Percentiles rank a stretch among this genome's conserved stretches.
phyloP scores from a whole-genome alignment of 92 coral and sea anemone species.

The Umimayanthus kanabou region DNA sequence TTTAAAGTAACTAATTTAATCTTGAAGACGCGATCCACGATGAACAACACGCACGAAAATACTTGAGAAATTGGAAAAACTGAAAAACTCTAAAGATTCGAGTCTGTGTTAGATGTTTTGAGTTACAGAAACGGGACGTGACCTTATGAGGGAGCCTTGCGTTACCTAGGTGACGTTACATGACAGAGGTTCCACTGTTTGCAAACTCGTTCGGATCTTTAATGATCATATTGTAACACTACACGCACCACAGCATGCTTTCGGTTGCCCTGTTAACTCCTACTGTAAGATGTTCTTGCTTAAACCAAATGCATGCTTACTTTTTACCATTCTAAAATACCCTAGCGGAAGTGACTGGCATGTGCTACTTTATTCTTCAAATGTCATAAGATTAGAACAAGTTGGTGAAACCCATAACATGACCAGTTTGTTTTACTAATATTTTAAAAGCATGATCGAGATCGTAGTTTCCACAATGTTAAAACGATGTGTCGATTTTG shows the following conservation, averaged over 20 bases:
- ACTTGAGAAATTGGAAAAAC: not conserved
- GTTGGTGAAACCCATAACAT: too few relatives aligned
- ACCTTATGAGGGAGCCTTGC: not conserved
- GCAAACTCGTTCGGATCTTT: too few relatives aligned
- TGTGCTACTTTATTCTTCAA: too few relatives aligned
- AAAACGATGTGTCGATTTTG: too few relatives aligned
- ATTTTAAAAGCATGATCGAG: too few relatives aligned
- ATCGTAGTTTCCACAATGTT: too few relatives aligned
- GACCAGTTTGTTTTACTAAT: too few relatives aligned
- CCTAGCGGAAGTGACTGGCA: too few relatives aligned
- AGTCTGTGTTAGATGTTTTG: too few relatives aligned
- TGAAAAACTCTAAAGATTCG: not conserved
- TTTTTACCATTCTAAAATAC: too few relatives aligned
- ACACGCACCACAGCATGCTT: not conserved
- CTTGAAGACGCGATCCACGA: not conserved
- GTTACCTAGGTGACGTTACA: not conserved
- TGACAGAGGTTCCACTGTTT: not conserved
- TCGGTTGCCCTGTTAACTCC: not conserved
- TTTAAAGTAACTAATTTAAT: too few relatives aligned
- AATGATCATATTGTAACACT: not conserved
- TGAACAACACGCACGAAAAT: not conserved
- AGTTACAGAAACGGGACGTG: not conserved
- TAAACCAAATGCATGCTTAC: not conserved
- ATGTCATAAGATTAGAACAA: too few relatives aligned
- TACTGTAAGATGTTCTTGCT: not conserved